Evolutionary conservation across 2,888 invertebrate species (phyloP).

Genomic region (Tetranychus piercei): DNA sequence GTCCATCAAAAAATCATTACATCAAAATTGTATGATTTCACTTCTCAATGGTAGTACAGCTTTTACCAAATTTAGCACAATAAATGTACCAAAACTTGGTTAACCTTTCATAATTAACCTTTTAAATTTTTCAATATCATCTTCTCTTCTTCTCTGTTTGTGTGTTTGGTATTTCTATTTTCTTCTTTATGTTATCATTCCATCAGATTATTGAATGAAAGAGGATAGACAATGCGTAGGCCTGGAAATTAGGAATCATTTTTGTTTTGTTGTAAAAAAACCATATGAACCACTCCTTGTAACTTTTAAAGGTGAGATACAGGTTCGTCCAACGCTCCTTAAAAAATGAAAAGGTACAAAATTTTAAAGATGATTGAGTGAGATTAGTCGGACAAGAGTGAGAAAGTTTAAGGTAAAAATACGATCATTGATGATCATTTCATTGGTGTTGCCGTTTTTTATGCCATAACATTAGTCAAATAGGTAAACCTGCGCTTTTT

Average conservation of each 20-base stretch:
- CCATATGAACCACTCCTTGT: background rate
- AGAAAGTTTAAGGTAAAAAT: background rate
- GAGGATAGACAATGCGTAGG: background rate
- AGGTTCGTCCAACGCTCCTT: background rate
- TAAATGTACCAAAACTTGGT: too few species aligned
- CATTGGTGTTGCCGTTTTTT: too few species aligned
- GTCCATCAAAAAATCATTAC: too few species aligned
- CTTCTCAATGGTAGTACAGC: too few species aligned
- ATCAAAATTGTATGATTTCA: too few species aligned
- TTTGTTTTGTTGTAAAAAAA: background rate
- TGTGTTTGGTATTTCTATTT: background rate
- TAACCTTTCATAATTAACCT: too few species aligned
- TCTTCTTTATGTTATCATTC: background rate
- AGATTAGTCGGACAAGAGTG: background rate
- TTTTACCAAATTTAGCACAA: too few species aligned
- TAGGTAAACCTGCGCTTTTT: too few species aligned
- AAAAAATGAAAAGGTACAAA: background rate
- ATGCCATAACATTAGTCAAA: too few species aligned
- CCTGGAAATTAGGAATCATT: background rate
- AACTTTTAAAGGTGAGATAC: conserved; percentile 1
- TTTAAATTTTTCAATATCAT: too few species aligned
- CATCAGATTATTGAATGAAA: background rate
- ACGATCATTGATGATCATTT: too few species aligned
- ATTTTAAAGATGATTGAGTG: background rate
- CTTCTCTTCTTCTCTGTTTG: background rate